Base-by-base conservation (phyloP, 2,113 vertebrate species). In the Platanista minor region DNA sequence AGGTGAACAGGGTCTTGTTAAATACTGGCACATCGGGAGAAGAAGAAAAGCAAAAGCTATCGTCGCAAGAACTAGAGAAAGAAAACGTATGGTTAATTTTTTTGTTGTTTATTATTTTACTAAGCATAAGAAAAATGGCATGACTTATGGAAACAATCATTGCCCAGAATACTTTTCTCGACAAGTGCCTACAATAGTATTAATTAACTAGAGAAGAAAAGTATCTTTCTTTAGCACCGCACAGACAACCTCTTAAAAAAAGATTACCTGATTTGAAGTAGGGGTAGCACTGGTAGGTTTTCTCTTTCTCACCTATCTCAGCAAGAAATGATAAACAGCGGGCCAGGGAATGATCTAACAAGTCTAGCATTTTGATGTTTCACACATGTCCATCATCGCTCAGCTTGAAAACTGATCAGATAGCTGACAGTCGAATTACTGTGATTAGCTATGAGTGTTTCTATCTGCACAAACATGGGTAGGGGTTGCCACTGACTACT, bases 1-100 rank as follows among this genome's bases (percentile, higher is more conserved):
- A 97, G 99, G 99, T 72, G 99, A 99, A 98, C 99, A 99, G 97
- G 99, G 99, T 98, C 99, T 99, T 98, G 99, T 99, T 99, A 99
- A 99, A 99, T 99, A 99, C 99, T 99, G 99, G 99, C 99, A 99
- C 99, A 99, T 99, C 74, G 99, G 99, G 98, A 99, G 98, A 98
- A 99, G 99, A 86, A 99, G 99, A 98, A 99, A 99, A 98, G 99
- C 99, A 97, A 99, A 99, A 92, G 99, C 99, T 98, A 99, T 99
- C 90, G 99, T 99, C 96, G 99, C 99, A 96, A 99, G 99, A 98
- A 99, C 99, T 99, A 98, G 29, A 92, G 80, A 97, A 96, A 98
- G 82, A 98, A 98, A 98, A 97, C 10, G 64, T 14, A 97, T 39
- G 72, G 88, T 98, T 97, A 98, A 82, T 88, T 87, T 96, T 86